phyloP scores from a whole-genome alignment of 1,140 invertebrate species.

The Drosophila navojoa region DNA sequence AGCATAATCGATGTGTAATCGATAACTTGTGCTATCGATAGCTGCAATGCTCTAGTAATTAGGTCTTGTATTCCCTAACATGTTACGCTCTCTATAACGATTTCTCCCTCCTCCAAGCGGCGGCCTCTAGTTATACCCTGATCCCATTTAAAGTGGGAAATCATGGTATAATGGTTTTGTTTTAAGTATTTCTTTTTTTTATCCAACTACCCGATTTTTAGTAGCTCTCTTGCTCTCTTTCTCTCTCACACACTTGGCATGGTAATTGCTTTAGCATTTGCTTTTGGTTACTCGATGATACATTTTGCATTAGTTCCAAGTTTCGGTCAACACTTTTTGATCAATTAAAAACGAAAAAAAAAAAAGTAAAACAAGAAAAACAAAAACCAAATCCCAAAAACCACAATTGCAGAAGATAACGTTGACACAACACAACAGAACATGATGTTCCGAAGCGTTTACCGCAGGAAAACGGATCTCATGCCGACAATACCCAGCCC shows the following conservation, averaged over 20 bases:
- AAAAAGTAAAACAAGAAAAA: not conserved
- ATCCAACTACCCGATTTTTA: conserved; percentile 20
- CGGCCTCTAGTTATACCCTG: conserved; percentile 2
- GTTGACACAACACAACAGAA: conserved; percentile 85
- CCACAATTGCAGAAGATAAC: conserved; percentile 82
- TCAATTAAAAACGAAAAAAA: conserved; percentile 25
- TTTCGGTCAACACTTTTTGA: conserved; percentile 29
- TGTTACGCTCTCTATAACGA: conserved; percentile 17
- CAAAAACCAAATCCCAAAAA: conserved; percentile 37
- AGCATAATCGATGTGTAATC: not conserved
- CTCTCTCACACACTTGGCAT: conserved; percentile 38
- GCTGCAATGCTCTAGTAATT: conserved; percentile 9
- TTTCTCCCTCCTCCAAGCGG: not conserved
- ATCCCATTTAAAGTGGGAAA: no score
- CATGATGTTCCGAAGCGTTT: conserved; percentile 87
- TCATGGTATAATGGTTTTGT: no score
- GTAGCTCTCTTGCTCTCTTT: conserved; percentile 27
- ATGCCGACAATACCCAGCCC: conserved; percentile 94
- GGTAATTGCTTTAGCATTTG: conserved; percentile 45
- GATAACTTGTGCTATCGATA: conserved; percentile 18
- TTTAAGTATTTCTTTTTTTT: conserved; percentile 3
- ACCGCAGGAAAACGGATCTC: conserved; percentile 93
- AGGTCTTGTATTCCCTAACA: conserved; percentile 9
- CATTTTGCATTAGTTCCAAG: conserved; percentile 51
- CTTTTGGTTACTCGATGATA: conserved; percentile 48